Percentiles rank a stretch among this genome's conserved stretches.
These are phyloP conservation scores for Synergus japonicus DNA, from an alignment of 2,888 invertebrate genomes.

Conservation along the genomic window DNA sequence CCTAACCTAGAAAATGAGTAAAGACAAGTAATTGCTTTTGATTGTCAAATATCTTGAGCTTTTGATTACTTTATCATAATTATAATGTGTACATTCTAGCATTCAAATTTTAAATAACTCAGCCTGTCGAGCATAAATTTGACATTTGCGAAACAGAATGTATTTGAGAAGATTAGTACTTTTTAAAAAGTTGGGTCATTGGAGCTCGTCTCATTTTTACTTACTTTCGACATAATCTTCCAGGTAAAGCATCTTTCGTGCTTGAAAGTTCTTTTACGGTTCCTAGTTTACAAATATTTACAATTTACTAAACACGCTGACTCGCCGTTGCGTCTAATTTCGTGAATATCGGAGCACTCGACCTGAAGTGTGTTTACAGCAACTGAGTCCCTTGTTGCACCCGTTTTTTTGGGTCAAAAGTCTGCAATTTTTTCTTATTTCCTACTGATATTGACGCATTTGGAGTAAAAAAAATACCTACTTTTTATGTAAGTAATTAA, in stretches of 20 bases:
- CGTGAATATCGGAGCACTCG: slow-evolving; percentile 64
- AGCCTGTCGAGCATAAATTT: slow-evolving; percentile 46
- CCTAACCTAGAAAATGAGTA: slow-evolving; percentile 61
- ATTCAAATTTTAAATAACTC: neutral
- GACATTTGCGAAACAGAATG: slow-evolving; percentile 46
- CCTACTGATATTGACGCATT: neutral
- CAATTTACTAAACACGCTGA: slow-evolving; percentile 61
- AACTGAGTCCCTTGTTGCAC: slow-evolving; percentile 64
- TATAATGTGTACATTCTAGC: neutral
- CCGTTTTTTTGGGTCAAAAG: slow-evolving; percentile 54
- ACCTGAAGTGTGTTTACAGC: slow-evolving; percentile 69
- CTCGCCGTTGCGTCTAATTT: slow-evolving; percentile 58
- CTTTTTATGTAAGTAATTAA: slow-evolving; percentile 6
- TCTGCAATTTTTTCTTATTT: slow-evolving; percentile 6
- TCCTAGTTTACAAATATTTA: slow-evolving; percentile 61
- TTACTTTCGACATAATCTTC: slow-evolving; percentile 99
- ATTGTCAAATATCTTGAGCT: slow-evolving; percentile 39
- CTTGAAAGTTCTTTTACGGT: slow-evolving; percentile 58
- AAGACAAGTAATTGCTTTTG: slow-evolving; percentile 43
- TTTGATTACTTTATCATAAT: neutral
- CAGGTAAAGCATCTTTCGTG: slow-evolving; percentile 92
- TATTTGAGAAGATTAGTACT: slow-evolving; percentile 64
- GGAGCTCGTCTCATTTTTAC: slow-evolving; percentile 75
- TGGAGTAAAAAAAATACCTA: neutral
- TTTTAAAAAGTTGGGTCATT: slow-evolving; percentile 49